phyloP scores from a whole-genome alignment of 37 sponge, comb jelly and placozoan genomes.

The Ephydatia muelleri region DNA sequence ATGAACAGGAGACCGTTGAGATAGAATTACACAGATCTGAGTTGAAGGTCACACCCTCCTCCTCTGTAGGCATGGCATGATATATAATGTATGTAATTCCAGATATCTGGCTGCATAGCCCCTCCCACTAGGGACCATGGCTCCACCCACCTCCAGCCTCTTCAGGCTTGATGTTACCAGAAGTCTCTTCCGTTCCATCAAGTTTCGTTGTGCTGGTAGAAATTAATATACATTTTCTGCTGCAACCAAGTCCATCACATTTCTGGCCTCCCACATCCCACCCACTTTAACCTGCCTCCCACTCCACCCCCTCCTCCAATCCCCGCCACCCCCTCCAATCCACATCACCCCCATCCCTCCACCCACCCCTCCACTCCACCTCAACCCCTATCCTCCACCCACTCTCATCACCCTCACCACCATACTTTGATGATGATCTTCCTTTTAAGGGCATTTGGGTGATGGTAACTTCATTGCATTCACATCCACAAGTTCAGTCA shows the following conservation, averaged over 20 bases:
- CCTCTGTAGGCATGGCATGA: not conserved
- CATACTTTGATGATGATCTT: slow-evolving; percentile 88
- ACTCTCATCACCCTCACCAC: too few relatives aligned
- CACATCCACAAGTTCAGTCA: slow-evolving; percentile 62
- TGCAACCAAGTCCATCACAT: too few relatives aligned
- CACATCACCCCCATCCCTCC: too few relatives aligned
- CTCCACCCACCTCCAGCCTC: slow-evolving; percentile 14
- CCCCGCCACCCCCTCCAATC: too few relatives aligned
- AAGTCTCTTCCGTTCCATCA: slow-evolving; percentile 17
- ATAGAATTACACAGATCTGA: slow-evolving; percentile 77
- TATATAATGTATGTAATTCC: not conserved
- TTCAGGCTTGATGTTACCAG: not conserved
- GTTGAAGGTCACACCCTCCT: slow-evolving; percentile 25
- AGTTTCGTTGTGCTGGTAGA: slow-evolving; percentile 67
- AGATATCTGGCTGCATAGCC: not conserved
- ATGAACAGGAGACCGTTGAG: slow-evolving; percentile 82
- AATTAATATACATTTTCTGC: not conserved
- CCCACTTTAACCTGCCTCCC: not conserved
- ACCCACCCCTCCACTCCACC: too few relatives aligned
- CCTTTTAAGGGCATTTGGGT: slow-evolving; percentile 79
- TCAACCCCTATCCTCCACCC: too few relatives aligned
- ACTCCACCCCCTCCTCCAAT: too few relatives aligned
- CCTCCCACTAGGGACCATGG: not conserved
- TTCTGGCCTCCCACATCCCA: too few relatives aligned
- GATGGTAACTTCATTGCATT: slow-evolving; percentile 68